Evolutionary conservation across 1,140 invertebrate genomes (phyloP).

Genomic region (Pseudomyrmex pallidus): DNA sequence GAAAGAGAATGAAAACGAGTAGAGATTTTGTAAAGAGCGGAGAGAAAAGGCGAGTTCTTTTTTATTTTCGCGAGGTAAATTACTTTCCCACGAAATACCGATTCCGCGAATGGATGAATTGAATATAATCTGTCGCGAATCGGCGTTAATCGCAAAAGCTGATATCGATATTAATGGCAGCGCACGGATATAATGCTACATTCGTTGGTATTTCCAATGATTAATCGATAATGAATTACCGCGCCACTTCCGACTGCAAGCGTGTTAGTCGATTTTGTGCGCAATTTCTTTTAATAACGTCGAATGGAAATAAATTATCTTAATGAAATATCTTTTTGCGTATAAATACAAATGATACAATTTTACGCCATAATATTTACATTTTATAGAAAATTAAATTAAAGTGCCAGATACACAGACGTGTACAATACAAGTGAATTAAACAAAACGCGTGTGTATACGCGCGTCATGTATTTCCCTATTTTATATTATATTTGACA

Average conservation of each 20-base stretch:
- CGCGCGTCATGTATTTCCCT: background rate
- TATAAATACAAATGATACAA: slow-evolving; percentile 28
- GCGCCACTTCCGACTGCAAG: slow-evolving; percentile 46
- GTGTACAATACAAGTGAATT: background rate
- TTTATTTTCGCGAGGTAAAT: slow-evolving; percentile 4
- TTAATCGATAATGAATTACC: slow-evolving; percentile 60
- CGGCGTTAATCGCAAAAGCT: slow-evolving; percentile 55
- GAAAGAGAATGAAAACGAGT: background rate
- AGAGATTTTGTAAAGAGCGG: background rate
- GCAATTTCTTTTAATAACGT: slow-evolving; percentile 54
- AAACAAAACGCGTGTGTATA: background rate
- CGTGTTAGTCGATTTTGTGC: slow-evolving; percentile 58
- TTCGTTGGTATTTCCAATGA: slow-evolving; percentile 53
- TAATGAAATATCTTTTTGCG: slow-evolving; percentile 16
- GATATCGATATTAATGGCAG: slow-evolving; percentile 59
- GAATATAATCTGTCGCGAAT: slow-evolving; percentile 49
- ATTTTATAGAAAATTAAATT: background rate
- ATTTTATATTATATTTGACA: background rate
- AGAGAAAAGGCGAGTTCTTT: background rate
- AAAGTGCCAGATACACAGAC: background rate
- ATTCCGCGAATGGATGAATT: slow-evolving; percentile 22
- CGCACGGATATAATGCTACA: slow-evolving; percentile 50
- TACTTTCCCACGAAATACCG: slow-evolving; percentile 35
- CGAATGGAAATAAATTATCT: slow-evolving; percentile 53
- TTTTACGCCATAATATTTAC: background rate